Evolutionary conservation across 2,797 vertebrate species (phyloP).

Genomic region (Onychomys leucogaster): DNA sequence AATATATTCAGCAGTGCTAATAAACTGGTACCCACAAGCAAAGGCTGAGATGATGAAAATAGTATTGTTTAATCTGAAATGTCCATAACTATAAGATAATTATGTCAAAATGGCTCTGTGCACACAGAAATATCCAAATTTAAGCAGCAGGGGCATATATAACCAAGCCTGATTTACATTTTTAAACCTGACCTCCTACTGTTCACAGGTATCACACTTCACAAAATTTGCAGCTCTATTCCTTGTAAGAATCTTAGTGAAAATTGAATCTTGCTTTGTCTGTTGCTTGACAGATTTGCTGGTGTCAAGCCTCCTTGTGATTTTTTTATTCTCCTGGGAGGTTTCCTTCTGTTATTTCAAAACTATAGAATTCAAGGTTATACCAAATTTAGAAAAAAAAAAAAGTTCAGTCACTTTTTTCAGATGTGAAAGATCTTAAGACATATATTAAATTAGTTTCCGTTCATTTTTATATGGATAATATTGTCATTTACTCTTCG

Average conservation of each 20-base stretch:
- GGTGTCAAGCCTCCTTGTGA: not conserved
- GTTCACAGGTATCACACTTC: not conserved
- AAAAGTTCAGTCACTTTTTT: not conserved
- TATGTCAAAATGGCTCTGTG: slow-evolving; percentile 17
- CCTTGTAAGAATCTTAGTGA: not conserved
- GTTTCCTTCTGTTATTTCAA: slow-evolving; percentile 6
- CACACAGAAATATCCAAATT: not conserved
- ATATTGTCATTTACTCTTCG: not conserved
- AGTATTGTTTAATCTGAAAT: slow-evolving; percentile 4
- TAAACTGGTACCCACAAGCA: not conserved
- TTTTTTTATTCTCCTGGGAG: not conserved
- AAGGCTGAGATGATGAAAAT: slow-evolving; percentile 28
- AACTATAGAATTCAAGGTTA: not conserved
- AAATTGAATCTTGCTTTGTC: not conserved
- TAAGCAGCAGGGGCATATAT: not conserved
- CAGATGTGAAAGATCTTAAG: not conserved
- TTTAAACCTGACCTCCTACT: not conserved
- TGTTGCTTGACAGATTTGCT: not conserved
- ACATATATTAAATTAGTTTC: not conserved
- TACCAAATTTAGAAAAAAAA: slow-evolving; percentile 21
- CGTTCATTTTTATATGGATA: slow-evolving; percentile 1
- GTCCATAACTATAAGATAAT: slow-evolving; percentile 20
- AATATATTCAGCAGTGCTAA: too few species aligned
- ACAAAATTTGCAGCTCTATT: slow-evolving; percentile 5
- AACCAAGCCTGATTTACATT: not conserved